Evolutionary conservation across 2,888 invertebrate genomes (phyloP).

Genomic region (Stenichneumon culpator): DNA sequence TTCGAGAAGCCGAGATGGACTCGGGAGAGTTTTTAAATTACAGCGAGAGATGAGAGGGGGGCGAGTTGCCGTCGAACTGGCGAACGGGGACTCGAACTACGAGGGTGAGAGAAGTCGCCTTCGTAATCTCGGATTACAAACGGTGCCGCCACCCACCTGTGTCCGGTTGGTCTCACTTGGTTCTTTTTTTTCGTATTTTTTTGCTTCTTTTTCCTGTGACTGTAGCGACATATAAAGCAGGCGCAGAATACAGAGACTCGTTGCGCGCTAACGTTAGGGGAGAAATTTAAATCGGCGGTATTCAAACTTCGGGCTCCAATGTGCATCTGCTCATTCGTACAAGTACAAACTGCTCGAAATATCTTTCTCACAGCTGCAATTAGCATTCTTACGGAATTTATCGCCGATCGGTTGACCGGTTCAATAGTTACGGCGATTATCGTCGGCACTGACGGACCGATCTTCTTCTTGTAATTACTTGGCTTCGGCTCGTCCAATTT

Average conservation of each 20-base stretch:
- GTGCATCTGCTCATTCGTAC: no score
- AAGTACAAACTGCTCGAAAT: background rate
- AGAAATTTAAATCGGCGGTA: conserved; percentile 27
- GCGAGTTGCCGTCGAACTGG: conserved; percentile 12
- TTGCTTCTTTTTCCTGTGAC: conserved; percentile 44
- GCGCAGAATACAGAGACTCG: background rate
- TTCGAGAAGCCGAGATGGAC: conserved; percentile 63
- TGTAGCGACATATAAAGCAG: conserved; percentile 12
- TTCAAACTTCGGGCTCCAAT: background rate
- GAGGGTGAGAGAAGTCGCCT: conserved; percentile 66
- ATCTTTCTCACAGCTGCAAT: background rate
- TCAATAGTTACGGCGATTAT: background rate
- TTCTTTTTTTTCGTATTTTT: conserved; percentile 47
- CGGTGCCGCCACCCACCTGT: conserved; percentile 82
- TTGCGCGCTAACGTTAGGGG: background rate
- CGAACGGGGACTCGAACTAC: conserved; percentile 34
- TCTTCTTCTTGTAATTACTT: background rate
- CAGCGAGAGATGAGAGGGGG: conserved; percentile 56
- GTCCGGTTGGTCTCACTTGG: conserved; percentile 73
- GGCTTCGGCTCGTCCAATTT: background rate
- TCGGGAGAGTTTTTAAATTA: conserved; percentile 73
- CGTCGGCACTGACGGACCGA: background rate
- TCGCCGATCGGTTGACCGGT: background rate
- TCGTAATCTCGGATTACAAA: conserved; percentile 81
- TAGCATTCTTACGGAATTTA: background rate